Evolutionary conservation across 1,140 invertebrate genomes (phyloP).

Genomic region (Aradophagus sp.): DNA sequence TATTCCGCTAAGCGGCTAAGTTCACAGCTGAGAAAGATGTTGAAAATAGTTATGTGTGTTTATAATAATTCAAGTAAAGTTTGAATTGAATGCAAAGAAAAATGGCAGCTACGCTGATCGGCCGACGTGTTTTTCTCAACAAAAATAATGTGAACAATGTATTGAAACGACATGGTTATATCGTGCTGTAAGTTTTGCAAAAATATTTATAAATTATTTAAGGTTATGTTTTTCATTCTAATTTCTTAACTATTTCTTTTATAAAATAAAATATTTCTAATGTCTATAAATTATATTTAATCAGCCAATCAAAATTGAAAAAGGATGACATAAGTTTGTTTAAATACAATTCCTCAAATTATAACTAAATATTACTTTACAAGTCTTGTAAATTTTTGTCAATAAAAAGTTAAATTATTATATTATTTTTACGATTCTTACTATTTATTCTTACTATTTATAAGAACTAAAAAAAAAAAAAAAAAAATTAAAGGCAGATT

Average conservation of each 20-base stretch:
- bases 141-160: slow-evolving; percentile 65
- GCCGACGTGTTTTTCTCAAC: slow-evolving; percentile 64
- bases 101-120: slow-evolving; percentile 69
- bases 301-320: no score
- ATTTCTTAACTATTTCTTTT: slow-evolving; percentile 7
- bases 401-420: neutral
- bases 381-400: neutral
- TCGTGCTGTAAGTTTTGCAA: slow-evolving; percentile 73
- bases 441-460: neutral
- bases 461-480: neutral
- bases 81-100: no score
- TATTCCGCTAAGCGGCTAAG: no score
- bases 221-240: slow-evolving; percentile 37
- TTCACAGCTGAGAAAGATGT: no score
- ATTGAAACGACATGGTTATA: slow-evolving; percentile 71
- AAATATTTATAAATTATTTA: slow-evolving; percentile 8
- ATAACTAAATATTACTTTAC: neutral
- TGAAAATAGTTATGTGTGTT: no score
- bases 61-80: no score
- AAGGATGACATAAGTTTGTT: no score
- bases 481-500: neutral
- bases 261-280: no score
- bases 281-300: no score
- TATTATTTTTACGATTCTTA: no score
- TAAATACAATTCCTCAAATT: no score